Evolutionary conservation across 1,140 invertebrate species (phyloP).

Genomic region (Hyphantria cunea): DNA sequence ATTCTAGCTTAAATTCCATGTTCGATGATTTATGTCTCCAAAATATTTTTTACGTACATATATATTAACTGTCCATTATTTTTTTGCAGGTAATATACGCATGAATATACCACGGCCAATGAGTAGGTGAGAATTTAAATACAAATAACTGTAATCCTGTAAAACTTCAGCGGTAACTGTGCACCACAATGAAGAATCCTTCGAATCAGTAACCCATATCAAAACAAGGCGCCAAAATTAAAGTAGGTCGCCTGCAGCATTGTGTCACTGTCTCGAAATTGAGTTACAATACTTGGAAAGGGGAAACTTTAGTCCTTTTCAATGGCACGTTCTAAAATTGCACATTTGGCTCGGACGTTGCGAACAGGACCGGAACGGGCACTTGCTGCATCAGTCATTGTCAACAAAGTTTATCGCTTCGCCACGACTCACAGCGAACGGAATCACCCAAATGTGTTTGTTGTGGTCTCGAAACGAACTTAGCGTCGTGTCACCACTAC

Average conservation of each 20-base stretch:
- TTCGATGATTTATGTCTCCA: neutral
- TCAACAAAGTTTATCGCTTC: constrained; percentile 66
- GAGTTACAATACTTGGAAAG: constrained; percentile 46
- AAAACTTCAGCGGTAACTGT: neutral
- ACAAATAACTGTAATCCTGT: neutral
- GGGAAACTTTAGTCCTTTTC: constrained; percentile 44
- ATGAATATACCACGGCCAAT: neutral
- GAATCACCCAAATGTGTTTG: constrained; percentile 67
- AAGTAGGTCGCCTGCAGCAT: constrained; percentile 43
- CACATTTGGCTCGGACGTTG: constrained; percentile 39
- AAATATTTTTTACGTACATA: neutral
- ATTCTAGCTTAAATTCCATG: no score
- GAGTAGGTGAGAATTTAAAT: neutral
- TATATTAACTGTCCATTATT: neutral
- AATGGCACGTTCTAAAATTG: constrained; percentile 48
- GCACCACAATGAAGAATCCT: constrained; percentile 16
- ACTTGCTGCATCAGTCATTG: constrained; percentile 65
- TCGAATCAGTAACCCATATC: constrained; percentile 33
- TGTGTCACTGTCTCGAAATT: constrained; percentile 49
- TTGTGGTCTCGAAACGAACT: constrained; percentile 50
- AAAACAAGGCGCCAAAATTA: constrained; percentile 43
- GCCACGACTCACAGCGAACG: constrained; percentile 38
- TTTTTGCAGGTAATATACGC: constrained; percentile 28
- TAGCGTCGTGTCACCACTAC: constrained; percentile 27
- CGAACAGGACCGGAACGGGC: constrained; percentile 31